Conservation (phyloP, 2,888 invertebrate species). For the Sinodicranocentrus sp. region DNA sequence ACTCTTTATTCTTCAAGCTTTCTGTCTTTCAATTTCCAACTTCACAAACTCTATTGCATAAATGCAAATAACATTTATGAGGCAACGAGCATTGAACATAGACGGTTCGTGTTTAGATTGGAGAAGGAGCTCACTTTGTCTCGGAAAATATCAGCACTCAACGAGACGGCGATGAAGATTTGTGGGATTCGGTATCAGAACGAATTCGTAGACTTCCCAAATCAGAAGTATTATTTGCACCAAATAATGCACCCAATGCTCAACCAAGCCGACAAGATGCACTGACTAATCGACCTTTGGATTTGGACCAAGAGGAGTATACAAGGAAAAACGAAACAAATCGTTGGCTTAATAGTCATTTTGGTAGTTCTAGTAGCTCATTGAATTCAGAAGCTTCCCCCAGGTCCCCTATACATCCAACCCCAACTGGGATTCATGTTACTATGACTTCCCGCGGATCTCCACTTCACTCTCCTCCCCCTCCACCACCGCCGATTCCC, state of each 20-base stretch:
- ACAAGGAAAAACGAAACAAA: constrained; percentile 93
- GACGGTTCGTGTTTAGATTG: constrained; percentile 79
- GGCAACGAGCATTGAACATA: no score
- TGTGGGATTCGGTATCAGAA: constrained; percentile 89
- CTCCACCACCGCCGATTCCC: constrained; percentile 69
- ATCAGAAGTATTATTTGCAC: constrained; percentile 52
- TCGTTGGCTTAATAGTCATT: constrained; percentile 94
- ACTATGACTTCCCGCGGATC: constrained; percentile 76
- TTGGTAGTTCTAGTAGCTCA: constrained; percentile 81
- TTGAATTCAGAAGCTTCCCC: constrained; percentile 75
- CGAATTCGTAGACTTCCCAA: constrained; percentile 81
- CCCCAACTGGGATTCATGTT: constrained; percentile 76
- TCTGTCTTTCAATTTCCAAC: constrained; percentile 7
- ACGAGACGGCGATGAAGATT: constrained; percentile 83
- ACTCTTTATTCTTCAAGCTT: background rate
- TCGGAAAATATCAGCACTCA: constrained; percentile 91
- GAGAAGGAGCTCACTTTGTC: constrained; percentile 89
- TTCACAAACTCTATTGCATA: background rate
- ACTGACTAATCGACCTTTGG: constrained; percentile 88
- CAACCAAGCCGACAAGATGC: constrained; percentile 81
- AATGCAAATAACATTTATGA: no score
- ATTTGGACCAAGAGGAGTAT: constrained; percentile 92
- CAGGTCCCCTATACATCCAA: constrained; percentile 72
- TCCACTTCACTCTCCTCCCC: constrained; percentile 71
- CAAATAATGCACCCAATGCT: constrained; percentile 59